These are phyloP conservation scores for Platysteira castanea DNA, from an alignment of 2,113 vertebrate genomes.

Conservation along the genomic window DNA sequence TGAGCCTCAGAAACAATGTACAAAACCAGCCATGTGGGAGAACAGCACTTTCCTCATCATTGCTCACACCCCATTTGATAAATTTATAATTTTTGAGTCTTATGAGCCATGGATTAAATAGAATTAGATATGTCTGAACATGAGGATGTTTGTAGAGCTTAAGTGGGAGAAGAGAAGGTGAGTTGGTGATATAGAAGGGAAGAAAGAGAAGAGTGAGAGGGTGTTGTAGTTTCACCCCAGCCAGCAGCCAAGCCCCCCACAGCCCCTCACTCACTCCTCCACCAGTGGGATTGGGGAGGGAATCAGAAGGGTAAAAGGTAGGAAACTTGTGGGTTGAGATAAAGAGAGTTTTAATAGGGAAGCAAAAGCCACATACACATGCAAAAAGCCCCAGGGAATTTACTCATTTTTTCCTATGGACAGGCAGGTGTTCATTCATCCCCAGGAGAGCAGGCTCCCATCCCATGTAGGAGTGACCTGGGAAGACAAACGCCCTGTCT, in stretches of 20 bases:
- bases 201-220: not conserved
- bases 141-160: rapidly evolving
- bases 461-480: rapidly evolving
- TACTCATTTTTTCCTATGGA: not conserved
- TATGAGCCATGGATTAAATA: not conserved
- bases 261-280: not conserved
- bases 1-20: not conserved
- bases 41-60: not conserved
- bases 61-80: not conserved
- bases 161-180: not conserved
- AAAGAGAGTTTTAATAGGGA: not conserved
- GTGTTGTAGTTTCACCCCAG: not conserved
- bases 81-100: not conserved
- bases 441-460: not conserved
- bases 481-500: rapidly evolving
- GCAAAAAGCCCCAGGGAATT: not conserved
- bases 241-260: not conserved
- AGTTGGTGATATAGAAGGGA: not conserved
- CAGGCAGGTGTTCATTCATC: not conserved
- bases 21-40: not conserved
- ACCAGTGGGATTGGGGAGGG: rapidly evolving
- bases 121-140: not conserved
- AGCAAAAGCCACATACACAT: not conserved
- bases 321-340: not conserved
- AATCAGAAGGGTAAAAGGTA: not conserved